Percentiles rank a stretch among this genome's conserved stretches.
Evolutionary conservation across 2,888 invertebrate genomes (phyloP).

Genomic region (Nycteola revayana): DNA sequence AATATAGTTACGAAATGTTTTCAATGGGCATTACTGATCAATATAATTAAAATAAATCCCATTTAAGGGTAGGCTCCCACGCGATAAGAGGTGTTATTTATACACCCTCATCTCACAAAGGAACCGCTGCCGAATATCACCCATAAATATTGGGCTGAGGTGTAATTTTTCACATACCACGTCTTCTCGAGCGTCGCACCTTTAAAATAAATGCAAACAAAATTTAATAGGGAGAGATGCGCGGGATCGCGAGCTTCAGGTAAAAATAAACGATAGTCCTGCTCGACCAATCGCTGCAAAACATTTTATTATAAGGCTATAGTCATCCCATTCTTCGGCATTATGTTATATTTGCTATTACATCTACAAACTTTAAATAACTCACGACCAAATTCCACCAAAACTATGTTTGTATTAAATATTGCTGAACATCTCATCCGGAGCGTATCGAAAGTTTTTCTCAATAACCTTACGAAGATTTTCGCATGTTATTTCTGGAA

Average conservation of each 20-base stretch:
- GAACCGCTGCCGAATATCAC: slow-evolving; percentile 82
- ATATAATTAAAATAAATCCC: slow-evolving; percentile 81
- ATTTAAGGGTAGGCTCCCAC: slow-evolving; percentile 80
- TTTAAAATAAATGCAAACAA: slow-evolving; percentile 83
- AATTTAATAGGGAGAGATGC: slow-evolving; percentile 83
- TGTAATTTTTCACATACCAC: slow-evolving; percentile 83
- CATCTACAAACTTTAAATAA: slow-evolving; percentile 26
- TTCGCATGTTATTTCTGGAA: slow-evolving; percentile 38
- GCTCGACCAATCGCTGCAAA: slow-evolving; percentile 68
- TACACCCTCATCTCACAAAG: slow-evolving; percentile 80
- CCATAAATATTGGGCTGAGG: slow-evolving; percentile 82
- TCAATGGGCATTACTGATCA: slow-evolving; percentile 61
- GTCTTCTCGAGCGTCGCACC: slow-evolving; percentile 80
- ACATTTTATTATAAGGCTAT: slow-evolving; percentile 58
- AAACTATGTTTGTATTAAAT: slow-evolving; percentile 16
- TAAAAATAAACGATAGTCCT: slow-evolving; percentile 77
- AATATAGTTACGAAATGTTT: slow-evolving; percentile 29
- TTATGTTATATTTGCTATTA: slow-evolving; percentile 38
- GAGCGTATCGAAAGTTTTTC: too few relatives aligned
- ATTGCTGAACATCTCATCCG: slow-evolving; percentile 10
- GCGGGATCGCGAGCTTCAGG: slow-evolving; percentile 76
- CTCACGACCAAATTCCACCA: neutral
- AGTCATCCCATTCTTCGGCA: slow-evolving; percentile 37
- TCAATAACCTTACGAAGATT: too few relatives aligned
- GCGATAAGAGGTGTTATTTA: slow-evolving; percentile 82